Percentiles rank a stretch among this genome's conserved stretches.
Evolutionary conservation across 2,797 vertebrate species (phyloP).

Genomic region (Helicolenus hilgendorfi): DNA sequence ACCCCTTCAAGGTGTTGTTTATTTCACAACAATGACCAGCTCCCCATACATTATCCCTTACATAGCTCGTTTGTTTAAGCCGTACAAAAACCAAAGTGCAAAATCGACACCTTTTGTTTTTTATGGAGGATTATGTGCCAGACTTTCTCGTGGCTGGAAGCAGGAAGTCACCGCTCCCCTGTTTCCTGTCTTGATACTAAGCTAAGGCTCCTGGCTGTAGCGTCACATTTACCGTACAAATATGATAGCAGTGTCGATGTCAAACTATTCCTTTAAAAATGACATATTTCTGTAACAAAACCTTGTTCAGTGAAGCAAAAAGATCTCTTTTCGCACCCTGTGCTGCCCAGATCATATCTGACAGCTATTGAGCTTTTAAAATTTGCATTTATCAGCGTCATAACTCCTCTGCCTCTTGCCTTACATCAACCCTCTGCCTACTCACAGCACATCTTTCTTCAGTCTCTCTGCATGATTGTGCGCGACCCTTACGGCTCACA

Average conservation of each 20-base stretch:
- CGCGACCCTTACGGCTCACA: conserved; percentile 38
- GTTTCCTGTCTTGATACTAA: background rate
- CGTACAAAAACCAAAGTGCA: background rate
- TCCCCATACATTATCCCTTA: too few relatives aligned
- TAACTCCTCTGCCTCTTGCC: conserved; percentile 75
- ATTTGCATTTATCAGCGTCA: conserved; percentile 44
- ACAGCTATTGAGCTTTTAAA: conserved; percentile 43
- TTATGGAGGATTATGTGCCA: too few relatives aligned
- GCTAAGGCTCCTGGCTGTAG: conserved; percentile 1
- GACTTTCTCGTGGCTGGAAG: too few relatives aligned
- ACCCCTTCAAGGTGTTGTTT: too few relatives aligned
- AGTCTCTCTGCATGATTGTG: conserved; percentile 67
- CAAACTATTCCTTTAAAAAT: background rate
- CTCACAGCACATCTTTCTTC: conserved; percentile 27
- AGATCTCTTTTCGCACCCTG: background rate
- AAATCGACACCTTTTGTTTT: background rate
- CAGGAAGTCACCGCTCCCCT: background rate
- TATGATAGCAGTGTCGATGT: background rate
- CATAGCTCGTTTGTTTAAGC: background rate
- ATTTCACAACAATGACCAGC: too few relatives aligned
- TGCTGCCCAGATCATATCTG: conserved; percentile 21
- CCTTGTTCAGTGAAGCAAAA: conserved; percentile 3
- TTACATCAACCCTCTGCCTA: conserved; percentile 73
- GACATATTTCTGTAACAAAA: background rate
- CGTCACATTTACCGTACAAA: background rate